phyloP scores from a whole-genome alignment of 2,888 invertebrate genomes.

The Stenolophus ochropezus region DNA sequence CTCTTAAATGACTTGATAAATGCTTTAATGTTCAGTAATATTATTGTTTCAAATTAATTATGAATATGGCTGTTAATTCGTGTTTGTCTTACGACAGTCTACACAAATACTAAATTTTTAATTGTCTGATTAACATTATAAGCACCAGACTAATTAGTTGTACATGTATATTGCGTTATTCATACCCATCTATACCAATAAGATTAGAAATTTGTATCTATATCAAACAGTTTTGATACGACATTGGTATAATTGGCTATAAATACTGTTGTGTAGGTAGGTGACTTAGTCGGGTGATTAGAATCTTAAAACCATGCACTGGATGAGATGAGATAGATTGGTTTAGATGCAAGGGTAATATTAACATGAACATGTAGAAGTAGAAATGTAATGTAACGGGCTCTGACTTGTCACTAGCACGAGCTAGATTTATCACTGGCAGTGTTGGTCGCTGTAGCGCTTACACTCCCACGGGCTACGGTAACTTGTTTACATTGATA shows the following conservation, averaged over 20 bases:
- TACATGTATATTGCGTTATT: neutral
- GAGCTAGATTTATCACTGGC: slow-evolving; percentile 45
- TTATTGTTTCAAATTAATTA: neutral
- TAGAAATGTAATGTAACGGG: slow-evolving; percentile 37
- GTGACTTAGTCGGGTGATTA: neutral
- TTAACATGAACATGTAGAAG: slow-evolving; percentile 29
- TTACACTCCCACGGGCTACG: slow-evolving; percentile 29
- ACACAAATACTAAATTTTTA: slow-evolving; percentile 6
- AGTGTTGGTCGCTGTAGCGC: slow-evolving; percentile 36
- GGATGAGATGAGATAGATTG: slow-evolving; percentile 15
- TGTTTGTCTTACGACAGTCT: neutral
- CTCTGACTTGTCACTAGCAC: slow-evolving; percentile 32
- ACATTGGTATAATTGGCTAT: too few species aligned
- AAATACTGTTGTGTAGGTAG: too few species aligned
- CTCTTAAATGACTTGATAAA: neutral
- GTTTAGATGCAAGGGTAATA: neutral
- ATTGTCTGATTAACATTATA: neutral
- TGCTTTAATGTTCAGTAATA: slow-evolving; percentile 9
- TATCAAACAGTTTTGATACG: too few species aligned
- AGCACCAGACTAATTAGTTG: neutral
- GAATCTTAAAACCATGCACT: neutral
- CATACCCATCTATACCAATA: too few species aligned
- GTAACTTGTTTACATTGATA: slow-evolving; percentile 50
- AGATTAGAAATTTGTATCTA: too few species aligned
- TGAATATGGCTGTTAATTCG: slow-evolving; percentile 7